Percentiles rank a stretch among this genome's conserved stretches.
phyloP scores from a whole-genome alignment of 1,140 invertebrate species.

The Teleopsis dalmanni region DNA sequence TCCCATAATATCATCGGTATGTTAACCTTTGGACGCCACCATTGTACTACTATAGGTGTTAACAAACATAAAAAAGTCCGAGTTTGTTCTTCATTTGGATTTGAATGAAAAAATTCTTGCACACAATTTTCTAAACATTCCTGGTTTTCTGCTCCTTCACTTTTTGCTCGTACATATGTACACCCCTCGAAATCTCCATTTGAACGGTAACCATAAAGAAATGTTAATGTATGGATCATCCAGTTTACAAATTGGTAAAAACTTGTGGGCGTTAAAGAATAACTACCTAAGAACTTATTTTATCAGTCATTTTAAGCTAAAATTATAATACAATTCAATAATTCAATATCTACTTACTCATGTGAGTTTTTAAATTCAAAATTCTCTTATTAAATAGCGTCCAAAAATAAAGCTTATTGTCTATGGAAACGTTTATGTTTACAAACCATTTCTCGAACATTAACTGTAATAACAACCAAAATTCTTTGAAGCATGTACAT shows the following conservation, averaged over 20 bases:
- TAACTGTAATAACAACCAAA: slow-evolving; percentile 26
- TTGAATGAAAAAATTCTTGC: slow-evolving; percentile 25
- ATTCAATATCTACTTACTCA: slow-evolving; percentile 8
- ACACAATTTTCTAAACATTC: slow-evolving; percentile 13
- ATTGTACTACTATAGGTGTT: slow-evolving; percentile 27
- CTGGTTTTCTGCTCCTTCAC: slow-evolving; percentile 12
- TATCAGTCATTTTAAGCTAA: neutral
- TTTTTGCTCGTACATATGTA: neutral
- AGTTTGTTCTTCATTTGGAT: slow-evolving; percentile 34
- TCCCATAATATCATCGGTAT: slow-evolving; percentile 39
- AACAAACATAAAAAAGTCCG: slow-evolving; percentile 27
- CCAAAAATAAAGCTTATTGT: slow-evolving; percentile 22
- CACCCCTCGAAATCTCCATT: slow-evolving; percentile 13
- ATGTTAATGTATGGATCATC: slow-evolving; percentile 13
- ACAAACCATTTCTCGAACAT: slow-evolving; percentile 12
- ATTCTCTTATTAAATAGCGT: slow-evolving; percentile 26
- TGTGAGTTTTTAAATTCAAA: slow-evolving; percentile 17
- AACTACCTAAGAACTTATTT: slow-evolving; percentile 5
- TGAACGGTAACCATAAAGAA: slow-evolving; percentile 14
- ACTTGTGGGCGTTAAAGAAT: neutral
- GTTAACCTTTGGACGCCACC: slow-evolving; percentile 21
- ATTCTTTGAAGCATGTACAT: slow-evolving; percentile 36
- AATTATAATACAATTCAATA: neutral
- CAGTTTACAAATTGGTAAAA: slow-evolving; percentile 16
- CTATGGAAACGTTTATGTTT: neutral